These are phyloP conservation scores for Ctenodactylus gundi DNA, from an alignment of 2,113 vertebrate genomes.

Conservation along the genomic window DNA sequence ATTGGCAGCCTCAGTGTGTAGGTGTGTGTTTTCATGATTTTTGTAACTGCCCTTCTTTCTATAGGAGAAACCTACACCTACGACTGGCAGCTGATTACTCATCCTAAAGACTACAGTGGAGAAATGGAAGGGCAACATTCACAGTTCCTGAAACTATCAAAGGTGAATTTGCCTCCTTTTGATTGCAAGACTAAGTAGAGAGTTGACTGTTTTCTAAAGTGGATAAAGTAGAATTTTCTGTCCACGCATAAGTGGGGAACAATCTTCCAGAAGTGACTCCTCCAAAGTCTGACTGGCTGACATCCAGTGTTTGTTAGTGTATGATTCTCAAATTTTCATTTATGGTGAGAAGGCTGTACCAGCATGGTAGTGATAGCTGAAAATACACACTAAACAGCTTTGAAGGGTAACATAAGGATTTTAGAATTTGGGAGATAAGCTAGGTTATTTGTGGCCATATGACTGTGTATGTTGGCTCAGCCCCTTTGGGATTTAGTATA, in stretches of 20 bases:
- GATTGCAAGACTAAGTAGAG: background rate
- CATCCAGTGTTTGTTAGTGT: slow-evolving; percentile 74
- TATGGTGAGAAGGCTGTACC: slow-evolving; percentile 64
- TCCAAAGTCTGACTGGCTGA: slow-evolving; percentile 49
- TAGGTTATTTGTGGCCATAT: slow-evolving; percentile 60
- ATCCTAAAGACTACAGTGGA: slow-evolving; percentile 95
- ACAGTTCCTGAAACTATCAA: slow-evolving; percentile 91
- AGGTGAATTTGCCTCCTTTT: slow-evolving; percentile 83
- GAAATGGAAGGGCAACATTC: slow-evolving; percentile 94
- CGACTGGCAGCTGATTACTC: slow-evolving; percentile 94
- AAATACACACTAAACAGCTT: slow-evolving; percentile 69
- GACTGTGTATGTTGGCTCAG: slow-evolving; percentile 52
- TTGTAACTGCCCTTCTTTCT: slow-evolving; percentile 71
- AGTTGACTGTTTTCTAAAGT: slow-evolving; percentile 5
- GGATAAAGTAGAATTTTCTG: slow-evolving; percentile 40
- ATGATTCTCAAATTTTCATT: slow-evolving; percentile 66
- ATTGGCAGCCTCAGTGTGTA: slow-evolving; percentile 61
- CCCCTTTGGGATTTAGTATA: slow-evolving; percentile 45
- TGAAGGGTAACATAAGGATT: slow-evolving; percentile 57
- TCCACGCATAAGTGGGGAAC: slow-evolving; percentile 15
- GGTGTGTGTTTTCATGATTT: slow-evolving; percentile 73
- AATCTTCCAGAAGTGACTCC: slow-evolving; percentile 46
- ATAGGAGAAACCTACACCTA: slow-evolving; percentile 91
- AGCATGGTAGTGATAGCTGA: slow-evolving; percentile 57
- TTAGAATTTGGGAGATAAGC: slow-evolving; percentile 56